phyloP scores from a whole-genome alignment of 1,140 invertebrate species.

The Brachionus angularis region DNA sequence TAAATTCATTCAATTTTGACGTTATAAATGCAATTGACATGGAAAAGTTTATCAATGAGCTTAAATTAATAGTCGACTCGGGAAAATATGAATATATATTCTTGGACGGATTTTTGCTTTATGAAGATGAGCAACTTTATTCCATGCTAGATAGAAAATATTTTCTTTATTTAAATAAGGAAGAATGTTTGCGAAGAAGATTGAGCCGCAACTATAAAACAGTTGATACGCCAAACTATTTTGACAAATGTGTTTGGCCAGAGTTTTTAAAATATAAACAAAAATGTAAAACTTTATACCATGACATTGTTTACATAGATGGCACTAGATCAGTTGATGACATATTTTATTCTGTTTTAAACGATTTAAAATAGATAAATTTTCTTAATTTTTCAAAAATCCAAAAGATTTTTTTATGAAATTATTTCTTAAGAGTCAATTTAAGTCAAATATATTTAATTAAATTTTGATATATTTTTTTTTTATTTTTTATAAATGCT shows the following conservation, averaged over 20 bases:
- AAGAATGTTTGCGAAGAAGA: not conserved
- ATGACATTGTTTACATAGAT: slow-evolving; percentile 4
- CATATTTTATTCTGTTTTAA: not conserved
- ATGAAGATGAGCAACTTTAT: not conserved
- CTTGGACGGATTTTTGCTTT: not conserved
- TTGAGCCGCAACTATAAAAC: not conserved
- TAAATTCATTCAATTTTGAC: slow-evolving; percentile 17
- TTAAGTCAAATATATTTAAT: too few relatives aligned
- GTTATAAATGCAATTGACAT: not conserved
- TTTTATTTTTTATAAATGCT: too few relatives aligned
- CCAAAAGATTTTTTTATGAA: too few relatives aligned
- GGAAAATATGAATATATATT: not conserved
- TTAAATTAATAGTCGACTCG: not conserved
- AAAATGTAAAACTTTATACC: not conserved
- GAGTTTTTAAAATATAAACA: not conserved
- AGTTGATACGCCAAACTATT: not conserved
- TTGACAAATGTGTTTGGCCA: slow-evolving; percentile 10
- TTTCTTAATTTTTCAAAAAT: too few relatives aligned
- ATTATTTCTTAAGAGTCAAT: too few relatives aligned
- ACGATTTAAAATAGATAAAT: not conserved
- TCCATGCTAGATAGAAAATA: not conserved
- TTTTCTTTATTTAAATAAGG: not conserved
- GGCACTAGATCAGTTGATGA: not conserved
- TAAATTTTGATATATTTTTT: too few relatives aligned
- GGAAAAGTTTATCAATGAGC: not conserved